A percentile compares a stretch with the other conserved stretches of the same genome.
These are phyloP conservation scores for Sinocyclocheilus anophthalmus DNA, from an alignment of 2,113 vertebrate genomes.

Conservation along the genomic window DNA sequence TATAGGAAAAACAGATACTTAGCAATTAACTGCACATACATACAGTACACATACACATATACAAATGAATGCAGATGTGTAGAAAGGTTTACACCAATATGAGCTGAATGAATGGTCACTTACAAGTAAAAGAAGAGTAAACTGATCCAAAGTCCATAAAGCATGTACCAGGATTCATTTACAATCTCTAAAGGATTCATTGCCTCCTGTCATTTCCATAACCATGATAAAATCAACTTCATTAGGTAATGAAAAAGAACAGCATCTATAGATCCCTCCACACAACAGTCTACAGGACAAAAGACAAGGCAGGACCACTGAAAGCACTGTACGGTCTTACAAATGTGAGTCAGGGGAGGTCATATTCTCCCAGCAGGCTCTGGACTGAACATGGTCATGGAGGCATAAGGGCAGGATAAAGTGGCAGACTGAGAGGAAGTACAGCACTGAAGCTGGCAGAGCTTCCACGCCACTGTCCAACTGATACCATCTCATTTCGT, in stretches of 20 bases:
- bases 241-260: neutral
- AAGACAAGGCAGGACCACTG: neutral
- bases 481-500: neutral
- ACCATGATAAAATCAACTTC: conserved; percentile 5
- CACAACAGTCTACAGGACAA: conserved; percentile 6
- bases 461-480: neutral
- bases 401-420: neutral
- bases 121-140: neutral
- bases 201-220: conserved; percentile 36
- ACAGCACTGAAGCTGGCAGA: conserved; percentile 27
- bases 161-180: conserved; percentile 28
- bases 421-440: neutral
- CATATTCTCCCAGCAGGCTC: conserved; percentile 9
- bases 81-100: neutral
- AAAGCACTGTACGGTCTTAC: neutral
- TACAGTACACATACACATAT: neutral
- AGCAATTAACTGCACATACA: neutral
- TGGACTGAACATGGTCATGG: conserved; percentile 10
- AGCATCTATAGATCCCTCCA: conserved; percentile 3
- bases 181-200: conserved; percentile 17
- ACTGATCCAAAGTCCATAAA: conserved; percentile 2
- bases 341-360: neutral
- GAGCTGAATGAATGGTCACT: conserved; percentile 8
- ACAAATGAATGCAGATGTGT: conserved; percentile 13
- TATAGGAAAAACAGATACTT: conserved; percentile 13